Percentiles rank a stretch among this genome's conserved stretches.
These are phyloP conservation scores for Drosophila repleta DNA, from an alignment of 1,140 invertebrate genomes.

Conservation along the genomic window DNA sequence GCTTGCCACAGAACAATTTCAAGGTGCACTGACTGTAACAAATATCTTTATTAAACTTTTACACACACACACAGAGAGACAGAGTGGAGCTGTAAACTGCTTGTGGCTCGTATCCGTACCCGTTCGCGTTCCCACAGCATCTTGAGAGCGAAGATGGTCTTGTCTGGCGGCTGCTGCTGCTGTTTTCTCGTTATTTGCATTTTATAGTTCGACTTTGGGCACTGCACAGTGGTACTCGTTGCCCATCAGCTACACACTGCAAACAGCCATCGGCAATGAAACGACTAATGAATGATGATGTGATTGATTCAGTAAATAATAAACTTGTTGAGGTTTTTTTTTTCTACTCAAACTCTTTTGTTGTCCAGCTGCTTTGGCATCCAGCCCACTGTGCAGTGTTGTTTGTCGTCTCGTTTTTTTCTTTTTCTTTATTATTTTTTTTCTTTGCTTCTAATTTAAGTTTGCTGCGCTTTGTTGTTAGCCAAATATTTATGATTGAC, in stretches of 20 bases:
- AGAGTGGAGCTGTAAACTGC: conserved; percentile 15
- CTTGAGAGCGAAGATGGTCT: conserved; percentile 39
- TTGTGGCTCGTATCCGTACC: neutral
- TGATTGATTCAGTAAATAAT: no score
- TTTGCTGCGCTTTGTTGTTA: conserved; percentile 72
- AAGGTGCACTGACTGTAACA: conserved; percentile 79
- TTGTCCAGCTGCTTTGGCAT: neutral
- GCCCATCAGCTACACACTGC: no score
- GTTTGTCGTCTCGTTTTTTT: neutral
- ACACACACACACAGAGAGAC: conserved; percentile 24
- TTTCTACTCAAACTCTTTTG: no score
- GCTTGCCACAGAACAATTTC: conserved; percentile 71
- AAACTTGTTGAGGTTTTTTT: no score
- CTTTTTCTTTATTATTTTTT: neutral
- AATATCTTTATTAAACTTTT: conserved; percentile 77
- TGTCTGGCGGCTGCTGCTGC: conserved; percentile 34
- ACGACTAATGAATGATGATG: conserved; percentile 1
- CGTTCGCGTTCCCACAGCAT: conserved; percentile 28
- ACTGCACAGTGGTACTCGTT: conserved; percentile 22
- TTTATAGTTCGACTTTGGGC: conserved; percentile 57
- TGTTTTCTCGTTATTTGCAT: conserved; percentile 69
- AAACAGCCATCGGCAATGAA: neutral
- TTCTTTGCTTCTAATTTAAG: conserved; percentile 63
- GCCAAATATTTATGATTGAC: conserved; percentile 78
- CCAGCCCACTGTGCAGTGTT: conserved; percentile 11